Evolutionary conservation across 2,113 vertebrate species (phyloP).

Genomic region (Leuciscus idus): DNA sequence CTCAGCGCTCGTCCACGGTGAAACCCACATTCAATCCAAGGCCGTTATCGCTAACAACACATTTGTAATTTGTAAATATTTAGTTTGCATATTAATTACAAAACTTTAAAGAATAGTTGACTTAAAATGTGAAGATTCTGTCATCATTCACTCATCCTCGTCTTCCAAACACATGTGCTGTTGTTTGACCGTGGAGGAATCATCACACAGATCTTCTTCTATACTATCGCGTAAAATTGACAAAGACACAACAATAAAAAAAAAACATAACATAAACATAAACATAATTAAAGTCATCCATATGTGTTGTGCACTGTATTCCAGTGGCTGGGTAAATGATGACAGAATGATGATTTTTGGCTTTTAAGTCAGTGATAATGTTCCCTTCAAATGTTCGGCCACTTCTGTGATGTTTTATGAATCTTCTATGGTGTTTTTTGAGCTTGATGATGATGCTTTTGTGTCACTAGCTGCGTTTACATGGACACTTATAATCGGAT

Average conservation of each 20-base stretch:
- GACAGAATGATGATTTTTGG: background rate
- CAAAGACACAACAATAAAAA: background rate
- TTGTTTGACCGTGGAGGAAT: background rate
- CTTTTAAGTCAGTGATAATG: background rate
- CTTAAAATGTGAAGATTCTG: background rate
- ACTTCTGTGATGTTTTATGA: background rate
- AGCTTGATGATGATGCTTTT: background rate
- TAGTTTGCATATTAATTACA: background rate
- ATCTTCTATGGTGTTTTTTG: background rate
- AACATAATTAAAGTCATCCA: background rate
- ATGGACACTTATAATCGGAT: no score
- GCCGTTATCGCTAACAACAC: background rate
- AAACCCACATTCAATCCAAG: background rate
- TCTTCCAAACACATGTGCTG: no score
- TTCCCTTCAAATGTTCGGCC: background rate
- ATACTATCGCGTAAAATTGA: background rate
- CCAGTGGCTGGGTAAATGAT: background rate
- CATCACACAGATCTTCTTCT: background rate
- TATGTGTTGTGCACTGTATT: background rate
- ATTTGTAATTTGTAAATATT: background rate
- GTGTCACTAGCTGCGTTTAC: background rate
- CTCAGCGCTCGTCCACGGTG: conserved; percentile 28
- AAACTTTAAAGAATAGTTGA: background rate
- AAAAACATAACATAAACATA: background rate
- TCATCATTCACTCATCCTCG: background rate